phyloP scores from a whole-genome alignment of 1,140 invertebrate genomes.

The Schlechtendalia chinensis region DNA sequence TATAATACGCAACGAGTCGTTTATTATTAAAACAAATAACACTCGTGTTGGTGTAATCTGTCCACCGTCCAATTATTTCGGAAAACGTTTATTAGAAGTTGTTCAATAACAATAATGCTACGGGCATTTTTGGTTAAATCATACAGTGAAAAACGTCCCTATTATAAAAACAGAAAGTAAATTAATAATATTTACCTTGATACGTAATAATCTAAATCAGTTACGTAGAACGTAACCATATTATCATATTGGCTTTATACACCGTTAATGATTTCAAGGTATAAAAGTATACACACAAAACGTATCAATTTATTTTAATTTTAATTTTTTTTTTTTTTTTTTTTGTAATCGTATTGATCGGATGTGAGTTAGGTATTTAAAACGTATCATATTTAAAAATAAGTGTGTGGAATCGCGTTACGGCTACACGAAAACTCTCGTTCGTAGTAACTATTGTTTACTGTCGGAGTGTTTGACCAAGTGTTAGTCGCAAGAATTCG shows the following conservation, averaged over 20 bases:
- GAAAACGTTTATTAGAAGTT: too few species aligned
- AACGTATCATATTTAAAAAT: neutral
- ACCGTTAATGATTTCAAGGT: neutral
- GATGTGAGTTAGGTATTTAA: neutral
- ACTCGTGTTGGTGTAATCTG: too few species aligned
- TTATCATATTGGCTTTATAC: too few species aligned
- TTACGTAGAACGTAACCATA: neutral
- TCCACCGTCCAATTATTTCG: too few species aligned
- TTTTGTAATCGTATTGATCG: neutral
- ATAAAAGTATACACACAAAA: neutral
- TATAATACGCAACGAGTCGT: neutral
- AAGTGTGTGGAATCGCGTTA: neutral
- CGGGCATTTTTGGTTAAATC: neutral
- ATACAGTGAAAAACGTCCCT: neutral
- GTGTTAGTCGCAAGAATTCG: too few species aligned
- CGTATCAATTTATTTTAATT: too few species aligned
- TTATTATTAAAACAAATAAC: neutral
- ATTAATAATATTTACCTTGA: neutral
- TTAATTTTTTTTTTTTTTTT: too few species aligned
- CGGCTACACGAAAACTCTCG: neutral
- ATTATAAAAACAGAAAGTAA: neutral
- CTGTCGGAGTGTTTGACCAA: neutral
- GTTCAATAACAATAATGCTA: too few species aligned
- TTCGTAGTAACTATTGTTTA: neutral
- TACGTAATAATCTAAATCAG: conserved; percentile 2